Evolutionary conservation across 92 coral and sea anemone species (phyloP).

Genomic region (Desmophyllum pertusum): DNA sequence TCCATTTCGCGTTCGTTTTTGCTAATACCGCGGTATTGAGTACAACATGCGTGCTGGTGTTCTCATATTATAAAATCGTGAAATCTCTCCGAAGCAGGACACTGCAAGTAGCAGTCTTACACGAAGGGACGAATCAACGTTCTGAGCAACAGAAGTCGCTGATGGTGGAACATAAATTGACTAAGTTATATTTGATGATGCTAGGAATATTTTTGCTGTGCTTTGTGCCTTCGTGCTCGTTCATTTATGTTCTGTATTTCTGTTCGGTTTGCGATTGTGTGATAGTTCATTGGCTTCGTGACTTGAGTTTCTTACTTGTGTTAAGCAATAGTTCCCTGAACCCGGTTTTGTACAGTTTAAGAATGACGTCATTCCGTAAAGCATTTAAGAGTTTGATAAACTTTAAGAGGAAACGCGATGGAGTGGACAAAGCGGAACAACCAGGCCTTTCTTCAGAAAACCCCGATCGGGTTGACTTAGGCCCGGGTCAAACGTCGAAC

Average conservation of each 20-base stretch:
- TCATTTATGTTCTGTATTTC: not conserved
- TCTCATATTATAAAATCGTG: slow-evolving; percentile 58
- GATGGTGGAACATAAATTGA: not conserved
- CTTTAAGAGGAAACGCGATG: not conserved
- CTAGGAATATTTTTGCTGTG: not conserved
- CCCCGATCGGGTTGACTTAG: not conserved
- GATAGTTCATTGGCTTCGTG: slow-evolving; percentile 1
- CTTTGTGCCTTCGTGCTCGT: slow-evolving; percentile 4
- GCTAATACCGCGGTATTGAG: slow-evolving; percentile 68
- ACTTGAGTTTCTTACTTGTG: slow-evolving; percentile 16
- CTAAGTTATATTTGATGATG: slow-evolving; percentile 6
- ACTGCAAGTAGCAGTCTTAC: not conserved
- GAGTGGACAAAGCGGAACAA: not conserved
- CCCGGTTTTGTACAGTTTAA: slow-evolving; percentile 16
- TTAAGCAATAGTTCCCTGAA: slow-evolving; percentile 7
- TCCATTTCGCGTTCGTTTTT: slow-evolving; percentile 68
- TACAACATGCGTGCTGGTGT: slow-evolving; percentile 45
- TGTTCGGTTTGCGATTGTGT: slow-evolving; percentile 2
- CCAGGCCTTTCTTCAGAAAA: not conserved
- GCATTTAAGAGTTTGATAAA: not conserved
- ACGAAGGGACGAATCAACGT: not conserved
- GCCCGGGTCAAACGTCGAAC: too few species aligned
- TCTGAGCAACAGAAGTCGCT: not conserved
- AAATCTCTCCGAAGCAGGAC: slow-evolving; percentile 22
- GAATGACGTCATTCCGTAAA: not conserved